A percentile compares a stretch with the other conserved stretches of the same genome.
These are phyloP conservation scores for Tympanoctomys barrerae DNA, from an alignment of 2,797 vertebrate genomes.

Conservation along the genomic window DNA sequence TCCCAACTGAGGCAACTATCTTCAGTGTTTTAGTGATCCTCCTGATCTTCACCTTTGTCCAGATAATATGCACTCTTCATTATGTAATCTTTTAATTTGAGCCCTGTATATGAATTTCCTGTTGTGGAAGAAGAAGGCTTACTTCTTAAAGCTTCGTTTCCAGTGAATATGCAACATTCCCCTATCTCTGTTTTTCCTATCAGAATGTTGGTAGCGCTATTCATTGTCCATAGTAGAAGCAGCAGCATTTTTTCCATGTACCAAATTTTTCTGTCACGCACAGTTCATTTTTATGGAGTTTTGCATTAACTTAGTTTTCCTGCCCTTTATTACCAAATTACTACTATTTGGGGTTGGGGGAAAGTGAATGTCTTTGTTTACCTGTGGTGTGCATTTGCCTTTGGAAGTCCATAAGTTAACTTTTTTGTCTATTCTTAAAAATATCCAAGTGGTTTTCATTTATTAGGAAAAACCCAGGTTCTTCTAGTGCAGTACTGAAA, in stretches of 20 bases:
- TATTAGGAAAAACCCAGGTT: not conserved
- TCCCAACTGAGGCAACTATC: not conserved
- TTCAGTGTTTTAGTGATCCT: not conserved
- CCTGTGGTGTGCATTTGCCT: not conserved
- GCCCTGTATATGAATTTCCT: not conserved
- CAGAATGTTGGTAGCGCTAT: not conserved
- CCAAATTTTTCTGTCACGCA: not conserved
- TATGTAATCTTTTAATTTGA: constrained; percentile 18
- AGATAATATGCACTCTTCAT: not conserved
- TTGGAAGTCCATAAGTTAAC: not conserved
- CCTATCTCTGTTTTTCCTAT: not conserved
- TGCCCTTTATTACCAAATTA: not conserved
- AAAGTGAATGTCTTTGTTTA: not conserved
- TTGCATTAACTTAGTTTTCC: constrained; percentile 38
- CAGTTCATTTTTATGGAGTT: not conserved
- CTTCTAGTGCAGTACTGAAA: not conserved
- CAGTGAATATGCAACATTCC: not conserved
- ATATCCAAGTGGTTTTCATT: not conserved
- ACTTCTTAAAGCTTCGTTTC: not conserved
- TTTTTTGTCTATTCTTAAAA: constrained; percentile 11
- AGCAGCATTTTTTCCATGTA: not conserved
- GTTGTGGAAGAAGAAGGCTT: not conserved
- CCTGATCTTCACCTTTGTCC: not conserved
- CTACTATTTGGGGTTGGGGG: not conserved
- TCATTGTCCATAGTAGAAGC: not conserved